Base-by-base conservation (phyloP, 2,888 invertebrate species). In the Phrixothrix hirtus region DNA sequence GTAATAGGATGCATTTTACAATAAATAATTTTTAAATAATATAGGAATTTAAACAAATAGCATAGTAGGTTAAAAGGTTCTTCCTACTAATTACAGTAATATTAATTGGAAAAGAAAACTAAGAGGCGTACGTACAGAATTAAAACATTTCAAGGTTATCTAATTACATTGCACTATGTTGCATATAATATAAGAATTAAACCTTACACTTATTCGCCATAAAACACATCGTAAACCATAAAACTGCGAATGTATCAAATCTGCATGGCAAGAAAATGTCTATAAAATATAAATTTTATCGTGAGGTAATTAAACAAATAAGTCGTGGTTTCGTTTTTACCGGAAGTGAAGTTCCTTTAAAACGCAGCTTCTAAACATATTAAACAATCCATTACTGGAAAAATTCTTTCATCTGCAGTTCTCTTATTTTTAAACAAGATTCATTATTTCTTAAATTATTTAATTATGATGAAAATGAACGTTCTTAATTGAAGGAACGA, bases 131-230 rank as follows among this genome's bases (percentile, higher is more conserved):
- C 45, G 39, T 51, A 44, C 15, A 16, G 21, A 38, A 51, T 51
- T 44, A 45, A n/a, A 41, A 41, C 39, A 15, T 51, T 43, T 44
- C 51, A 51, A 51, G 51, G 51, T 45, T 51, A 30, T 38, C 45
- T 45, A 51, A 51, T 51, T 51, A 34, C 41, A 44, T 21, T 35
- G 9, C 17, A 34, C 31, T 29, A 51, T 44, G 39, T 30, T 34
- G 39, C 7, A 21, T 21, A 21, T 21, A 21, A 5, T 21, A 5
- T 21, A 5, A 5, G 3, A 21, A 21, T 5, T 21, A 21, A 21
- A 21, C 4, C 4, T 21, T 21, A 21, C 21, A 21, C 21, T 21
- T 21, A 21, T 7, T 21, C 21, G 21, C 21, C 21, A 21, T 7
- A 21, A 21, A 21, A 21, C 21, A 7, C 21, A 21, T 21, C 21